These are phyloP conservation scores for Frankliniella fusca DNA, from an alignment of 2,888 invertebrate species.

Conservation along the genomic window DNA sequence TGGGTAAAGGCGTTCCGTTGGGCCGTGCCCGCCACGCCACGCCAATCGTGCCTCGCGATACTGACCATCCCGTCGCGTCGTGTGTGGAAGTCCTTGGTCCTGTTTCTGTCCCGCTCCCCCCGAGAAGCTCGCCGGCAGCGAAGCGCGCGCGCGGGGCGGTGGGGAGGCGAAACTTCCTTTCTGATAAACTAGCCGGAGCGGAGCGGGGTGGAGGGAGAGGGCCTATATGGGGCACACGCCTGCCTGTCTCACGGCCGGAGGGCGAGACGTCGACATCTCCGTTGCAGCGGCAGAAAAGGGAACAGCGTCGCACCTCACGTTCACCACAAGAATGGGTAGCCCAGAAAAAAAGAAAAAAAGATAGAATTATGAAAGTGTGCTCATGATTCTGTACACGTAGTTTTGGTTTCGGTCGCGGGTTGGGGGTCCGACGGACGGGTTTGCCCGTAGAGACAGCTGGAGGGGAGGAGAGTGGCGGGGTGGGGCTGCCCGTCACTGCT, in stretches of 20 bases:
- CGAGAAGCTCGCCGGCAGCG: neutral
- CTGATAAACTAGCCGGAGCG: neutral
- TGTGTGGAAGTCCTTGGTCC: conserved; percentile 11
- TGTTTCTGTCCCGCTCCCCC: neutral
- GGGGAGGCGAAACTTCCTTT: neutral
- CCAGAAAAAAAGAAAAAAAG: neutral
- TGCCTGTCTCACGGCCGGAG: too few relatives aligned
- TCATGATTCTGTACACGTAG: neutral
- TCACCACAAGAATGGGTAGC: neutral
- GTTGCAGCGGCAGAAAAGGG: neutral
- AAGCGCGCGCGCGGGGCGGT: neutral
- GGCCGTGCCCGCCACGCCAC: neutral
- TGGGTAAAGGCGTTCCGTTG: neutral
- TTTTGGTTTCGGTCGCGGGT: neutral
- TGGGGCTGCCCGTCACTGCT: neutral
- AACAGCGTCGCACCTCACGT: too few relatives aligned
- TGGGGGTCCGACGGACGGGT: too few relatives aligned
- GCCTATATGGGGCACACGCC: neutral
- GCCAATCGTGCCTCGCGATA: neutral
- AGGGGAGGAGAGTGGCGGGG: neutral
- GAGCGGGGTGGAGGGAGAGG: neutral
- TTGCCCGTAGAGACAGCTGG: neutral
- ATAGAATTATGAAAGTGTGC: neutral
- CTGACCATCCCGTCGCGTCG: neutral
- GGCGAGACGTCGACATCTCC: neutral